Evolutionary conservation across 2,888 invertebrate genomes (phyloP).

Genomic region (Sicus ferrugineus): DNA sequence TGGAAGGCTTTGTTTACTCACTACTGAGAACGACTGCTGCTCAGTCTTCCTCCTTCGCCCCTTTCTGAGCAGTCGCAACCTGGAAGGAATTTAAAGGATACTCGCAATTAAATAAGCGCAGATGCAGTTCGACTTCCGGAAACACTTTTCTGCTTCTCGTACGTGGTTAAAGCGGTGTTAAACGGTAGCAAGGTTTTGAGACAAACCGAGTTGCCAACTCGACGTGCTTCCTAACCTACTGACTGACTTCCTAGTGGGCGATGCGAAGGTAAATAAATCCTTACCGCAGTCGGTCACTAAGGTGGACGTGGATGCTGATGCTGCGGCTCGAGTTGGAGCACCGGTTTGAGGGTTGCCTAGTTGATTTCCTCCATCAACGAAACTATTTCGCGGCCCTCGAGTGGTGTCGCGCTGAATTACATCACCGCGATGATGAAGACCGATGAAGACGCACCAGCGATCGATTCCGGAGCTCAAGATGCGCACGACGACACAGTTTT

Average conservation of each 20-base stretch:
- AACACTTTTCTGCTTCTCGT: no score
- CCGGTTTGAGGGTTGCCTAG: background rate
- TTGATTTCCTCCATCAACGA: background rate
- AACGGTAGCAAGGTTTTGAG: no score
- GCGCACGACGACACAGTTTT: constrained; percentile 15
- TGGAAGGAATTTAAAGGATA: background rate
- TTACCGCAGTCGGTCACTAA: background rate
- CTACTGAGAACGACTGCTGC: background rate
- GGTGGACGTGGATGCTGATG: background rate
- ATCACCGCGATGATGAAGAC: constrained; percentile 7
- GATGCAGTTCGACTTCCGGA: no score
- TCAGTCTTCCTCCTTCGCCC: background rate
- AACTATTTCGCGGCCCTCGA: background rate
- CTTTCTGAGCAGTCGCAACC: background rate
- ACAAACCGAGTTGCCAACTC: background rate
- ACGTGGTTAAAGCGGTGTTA: no score
- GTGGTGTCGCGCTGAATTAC: constrained; percentile 13
- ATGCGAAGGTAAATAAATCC: background rate
- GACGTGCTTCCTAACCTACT: background rate
- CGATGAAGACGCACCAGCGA: constrained; percentile 6
- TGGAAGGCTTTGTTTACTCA: no score
- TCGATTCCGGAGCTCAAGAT: background rate
- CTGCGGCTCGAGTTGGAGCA: background rate
- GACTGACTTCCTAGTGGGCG: background rate
- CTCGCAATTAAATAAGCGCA: background rate